These are phyloP conservation scores for Ceyx margarethae DNA, from an alignment of 2,113 vertebrate genomes.

Conservation along the genomic window DNA sequence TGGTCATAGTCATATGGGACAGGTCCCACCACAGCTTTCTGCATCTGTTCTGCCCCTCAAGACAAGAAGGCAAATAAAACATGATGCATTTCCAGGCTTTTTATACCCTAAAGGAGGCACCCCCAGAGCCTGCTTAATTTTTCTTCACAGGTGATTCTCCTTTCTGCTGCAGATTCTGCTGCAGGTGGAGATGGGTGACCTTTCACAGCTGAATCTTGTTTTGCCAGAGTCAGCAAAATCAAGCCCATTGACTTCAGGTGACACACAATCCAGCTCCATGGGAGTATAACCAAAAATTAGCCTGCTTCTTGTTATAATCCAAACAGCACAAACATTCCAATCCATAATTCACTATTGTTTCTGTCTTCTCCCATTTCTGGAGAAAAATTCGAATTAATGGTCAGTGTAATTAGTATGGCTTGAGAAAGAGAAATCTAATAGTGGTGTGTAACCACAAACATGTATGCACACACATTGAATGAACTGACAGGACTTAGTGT, in stretches of 20 bases:
- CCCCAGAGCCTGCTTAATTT: neutral
- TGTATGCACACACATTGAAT: neutral
- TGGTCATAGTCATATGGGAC: rapidly evolving
- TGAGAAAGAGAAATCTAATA: neutral
- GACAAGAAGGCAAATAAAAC: rapidly evolving
- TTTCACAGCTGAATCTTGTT: neutral
- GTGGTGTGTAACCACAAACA: neutral
- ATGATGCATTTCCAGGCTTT: rapidly evolving
- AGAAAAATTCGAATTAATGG: neutral
- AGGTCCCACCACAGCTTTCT: neutral
- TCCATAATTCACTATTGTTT: neutral
- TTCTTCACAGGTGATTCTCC: neutral
- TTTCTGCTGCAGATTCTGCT: neutral
- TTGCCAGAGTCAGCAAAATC: neutral
- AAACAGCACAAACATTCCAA: neutral
- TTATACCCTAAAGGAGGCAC: neutral
- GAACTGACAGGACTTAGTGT: neutral
- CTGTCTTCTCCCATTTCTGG: neutral
- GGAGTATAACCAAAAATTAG: neutral
- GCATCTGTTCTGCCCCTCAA: rapidly evolving
- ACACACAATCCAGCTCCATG: neutral
- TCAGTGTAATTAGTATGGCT: neutral
- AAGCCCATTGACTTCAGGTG: neutral
- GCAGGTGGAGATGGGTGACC: neutral
- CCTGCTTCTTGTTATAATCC: neutral